Conservation (phyloP, 2,797 vertebrate genomes). For the Artibeus lituratus region DNA sequence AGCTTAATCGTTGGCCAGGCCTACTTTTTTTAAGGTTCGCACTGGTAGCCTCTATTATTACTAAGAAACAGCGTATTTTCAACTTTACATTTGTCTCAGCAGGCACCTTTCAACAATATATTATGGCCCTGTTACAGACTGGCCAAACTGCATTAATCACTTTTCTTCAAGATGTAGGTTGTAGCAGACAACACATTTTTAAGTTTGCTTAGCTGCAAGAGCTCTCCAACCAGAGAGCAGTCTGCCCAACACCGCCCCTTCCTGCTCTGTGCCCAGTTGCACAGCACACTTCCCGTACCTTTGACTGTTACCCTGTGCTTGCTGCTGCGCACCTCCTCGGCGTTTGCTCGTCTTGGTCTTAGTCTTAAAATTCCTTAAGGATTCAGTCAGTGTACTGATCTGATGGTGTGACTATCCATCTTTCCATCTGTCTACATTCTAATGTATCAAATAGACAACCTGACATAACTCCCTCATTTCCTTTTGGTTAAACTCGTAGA, state of each 20-base stretch:
- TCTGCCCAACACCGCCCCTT: neutral
- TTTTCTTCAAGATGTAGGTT: conserved; percentile 65
- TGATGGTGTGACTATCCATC: neutral
- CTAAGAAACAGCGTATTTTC: conserved; percentile 58
- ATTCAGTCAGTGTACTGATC: neutral
- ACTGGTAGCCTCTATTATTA: conserved; percentile 39
- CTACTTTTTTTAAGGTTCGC: neutral
- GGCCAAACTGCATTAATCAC: conserved; percentile 67
- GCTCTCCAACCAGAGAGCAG: conserved; percentile 26
- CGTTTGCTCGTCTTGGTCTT: neutral
- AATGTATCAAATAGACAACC: neutral
- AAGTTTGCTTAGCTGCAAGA: conserved; percentile 60
- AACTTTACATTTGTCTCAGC: conserved; percentile 32
- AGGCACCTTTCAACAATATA: conserved; percentile 62
- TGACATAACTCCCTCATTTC: neutral
- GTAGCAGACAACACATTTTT: conserved; percentile 64
- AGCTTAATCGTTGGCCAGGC: neutral
- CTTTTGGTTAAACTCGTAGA: neutral
- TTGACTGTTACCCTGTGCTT: neutral
- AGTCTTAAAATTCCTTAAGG: neutral
- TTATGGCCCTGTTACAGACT: conserved; percentile 57
- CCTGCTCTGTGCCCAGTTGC: neutral
- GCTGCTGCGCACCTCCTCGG: neutral
- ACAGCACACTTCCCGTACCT: neutral
- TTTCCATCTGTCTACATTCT: neutral